Conservation (phyloP, 2,113 vertebrate species). For the Menura novaehollandiae region DNA sequence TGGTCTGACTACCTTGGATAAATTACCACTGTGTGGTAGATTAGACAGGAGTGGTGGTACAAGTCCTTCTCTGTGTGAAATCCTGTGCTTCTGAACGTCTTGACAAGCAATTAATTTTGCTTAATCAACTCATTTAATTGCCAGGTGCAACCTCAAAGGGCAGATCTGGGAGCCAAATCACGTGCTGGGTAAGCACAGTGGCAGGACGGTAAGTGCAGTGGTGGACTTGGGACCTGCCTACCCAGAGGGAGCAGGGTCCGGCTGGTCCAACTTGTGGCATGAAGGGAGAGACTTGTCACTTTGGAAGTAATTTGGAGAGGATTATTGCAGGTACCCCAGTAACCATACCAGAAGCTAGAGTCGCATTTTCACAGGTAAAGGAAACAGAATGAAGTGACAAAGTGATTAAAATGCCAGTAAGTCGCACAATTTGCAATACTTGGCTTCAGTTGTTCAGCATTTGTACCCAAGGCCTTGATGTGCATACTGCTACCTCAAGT, state of each 20-base stretch:
- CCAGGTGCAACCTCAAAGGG: neutral
- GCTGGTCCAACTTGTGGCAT: fast-evolving
- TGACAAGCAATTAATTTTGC: neutral
- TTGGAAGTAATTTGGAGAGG: neutral
- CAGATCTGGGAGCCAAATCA: neutral
- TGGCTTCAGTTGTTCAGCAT: neutral
- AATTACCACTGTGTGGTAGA: neutral
- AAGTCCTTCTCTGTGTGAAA: neutral
- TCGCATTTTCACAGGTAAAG: neutral
- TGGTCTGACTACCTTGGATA: neutral
- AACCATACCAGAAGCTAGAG: neutral
- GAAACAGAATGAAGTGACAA: neutral
- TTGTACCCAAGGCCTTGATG: neutral
- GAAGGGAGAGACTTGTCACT: fast-evolving
- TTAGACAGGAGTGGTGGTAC: neutral
- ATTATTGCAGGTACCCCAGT: neutral
- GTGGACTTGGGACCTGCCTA: neutral
- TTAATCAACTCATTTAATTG: neutral
- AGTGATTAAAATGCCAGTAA: neutral
- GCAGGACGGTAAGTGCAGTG: neutral
- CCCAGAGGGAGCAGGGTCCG: neutral
- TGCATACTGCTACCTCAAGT: neutral
- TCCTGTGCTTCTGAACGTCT: fast-evolving
- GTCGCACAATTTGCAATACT: neutral
- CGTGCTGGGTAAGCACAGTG: neutral